Base-by-base conservation (phyloP, 2,113 vertebrate species). In the Lota lota region DNA sequence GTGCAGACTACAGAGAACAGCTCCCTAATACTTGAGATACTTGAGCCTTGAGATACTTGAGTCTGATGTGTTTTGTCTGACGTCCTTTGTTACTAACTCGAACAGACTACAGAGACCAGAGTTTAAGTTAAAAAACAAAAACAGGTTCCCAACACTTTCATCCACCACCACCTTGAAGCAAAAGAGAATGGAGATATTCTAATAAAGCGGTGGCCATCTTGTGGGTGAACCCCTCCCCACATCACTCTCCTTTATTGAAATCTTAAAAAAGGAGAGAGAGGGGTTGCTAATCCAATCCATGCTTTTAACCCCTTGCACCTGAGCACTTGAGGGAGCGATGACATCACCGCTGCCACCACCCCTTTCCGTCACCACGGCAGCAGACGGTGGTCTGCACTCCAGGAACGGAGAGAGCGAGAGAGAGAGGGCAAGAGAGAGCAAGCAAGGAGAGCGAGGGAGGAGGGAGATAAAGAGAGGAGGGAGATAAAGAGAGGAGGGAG, bases 211-310 rank as follows among this genome's bases (percentile, higher is more conserved):
- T 53, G 51, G 51, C 51, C 17, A 15, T 17, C 51, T 53, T 53
- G 28, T 33, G 4, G 28, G 28, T 33, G 28, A 33, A 33, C 28
- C 28, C 28, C 28, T 33, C 28, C 28, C 28, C 28, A 33, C 28
- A 33, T 33, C 22, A 64, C 40, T 51, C 62, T 65, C 22, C 18
- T 4, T 10, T 1, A 56, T 24, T 64, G 65, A 1, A 18, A 17
- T 24, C 40, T 47, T 47, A 12, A 47, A 47, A 47, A 40, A 18
- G 50, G 69, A 8, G 40, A 40, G n/a, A 57, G 66, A 65, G 67
- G 69, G 65, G 12, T 15, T 40, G 69, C 61, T 72, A 65, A 78
- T 74, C 70, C 61, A 78, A 70, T 63, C 51, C 22, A 65, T 59
- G 72, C 72, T 68, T 74, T 78, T 65, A 78, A 72, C 36, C 70